Percentiles rank a stretch among this genome's conserved stretches.
phyloP scores from a whole-genome alignment of 2,797 vertebrate species.

The Enteromius afrohamiltoni region DNA sequence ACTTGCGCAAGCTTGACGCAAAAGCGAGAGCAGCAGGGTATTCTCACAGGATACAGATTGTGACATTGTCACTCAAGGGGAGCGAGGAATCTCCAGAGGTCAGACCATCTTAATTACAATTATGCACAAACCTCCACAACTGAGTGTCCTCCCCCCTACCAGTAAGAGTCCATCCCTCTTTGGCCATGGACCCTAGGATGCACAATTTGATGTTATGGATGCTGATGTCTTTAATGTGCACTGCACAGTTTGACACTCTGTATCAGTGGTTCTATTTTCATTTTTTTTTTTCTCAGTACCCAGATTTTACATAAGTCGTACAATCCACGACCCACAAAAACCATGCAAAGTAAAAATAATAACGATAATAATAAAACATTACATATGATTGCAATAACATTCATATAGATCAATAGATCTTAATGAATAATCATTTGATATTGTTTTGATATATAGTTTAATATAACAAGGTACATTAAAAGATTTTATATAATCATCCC shows the following conservation, averaged over 20 bases:
- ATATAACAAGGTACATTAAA: neutral
- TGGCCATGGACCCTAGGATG: neutral
- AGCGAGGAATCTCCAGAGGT: conserved; percentile 1
- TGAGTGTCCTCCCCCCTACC: neutral
- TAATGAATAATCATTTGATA: neutral
- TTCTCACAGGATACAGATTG: conserved; percentile 51
- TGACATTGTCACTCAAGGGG: conserved; percentile 51
- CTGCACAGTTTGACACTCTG: neutral
- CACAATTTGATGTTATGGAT: conserved; percentile 19
- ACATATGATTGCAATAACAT: neutral
- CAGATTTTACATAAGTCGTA: neutral
- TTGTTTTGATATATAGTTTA: neutral
- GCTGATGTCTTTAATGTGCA: conserved; percentile 4
- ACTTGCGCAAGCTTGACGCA: conserved; percentile 59
- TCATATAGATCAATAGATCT: neutral
- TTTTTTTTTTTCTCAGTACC: neutral
- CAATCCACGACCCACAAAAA: neutral
- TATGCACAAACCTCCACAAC: conserved; percentile 19
- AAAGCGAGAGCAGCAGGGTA: conserved; percentile 23
- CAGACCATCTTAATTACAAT: conserved; percentile 17
- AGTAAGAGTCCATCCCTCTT: neutral
- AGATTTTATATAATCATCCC: neutral
- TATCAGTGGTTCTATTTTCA: neutral
- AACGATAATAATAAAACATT: neutral
- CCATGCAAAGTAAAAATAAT: neutral